Percentiles rank a stretch among this genome's conserved stretches.
These are phyloP conservation scores for Geotrypetes seraphini DNA, from an alignment of 2,797 vertebrate species.

Conservation along the genomic window DNA sequence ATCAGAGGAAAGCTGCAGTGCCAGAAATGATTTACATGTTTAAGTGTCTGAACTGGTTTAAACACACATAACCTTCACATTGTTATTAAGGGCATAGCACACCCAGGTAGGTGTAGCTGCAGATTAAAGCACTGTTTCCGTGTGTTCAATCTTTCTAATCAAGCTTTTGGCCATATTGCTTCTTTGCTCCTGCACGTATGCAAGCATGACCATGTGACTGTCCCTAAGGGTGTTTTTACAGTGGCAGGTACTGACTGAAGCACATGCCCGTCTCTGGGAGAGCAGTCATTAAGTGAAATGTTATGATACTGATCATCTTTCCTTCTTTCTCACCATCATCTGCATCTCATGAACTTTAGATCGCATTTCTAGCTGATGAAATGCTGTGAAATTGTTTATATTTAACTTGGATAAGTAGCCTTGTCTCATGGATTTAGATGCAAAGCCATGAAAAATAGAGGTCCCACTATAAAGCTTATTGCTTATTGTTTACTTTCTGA, in stretches of 20 bases:
- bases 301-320: neutral
- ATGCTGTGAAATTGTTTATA: no score
- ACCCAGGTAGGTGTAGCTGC: constrained; percentile 24
- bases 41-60: neutral
- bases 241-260: neutral
- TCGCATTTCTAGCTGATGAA: constrained; percentile 2
- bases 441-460: no score
- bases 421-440: no score
- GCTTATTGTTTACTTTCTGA: no score
- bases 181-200: constrained; percentile 18
- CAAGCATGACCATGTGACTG: constrained; percentile 4
- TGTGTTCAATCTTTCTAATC: constrained; percentile 35
- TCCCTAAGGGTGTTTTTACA: constrained; percentile 10
- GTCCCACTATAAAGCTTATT: no score
- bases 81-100: constrained; percentile 22
- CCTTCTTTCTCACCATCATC: no score
- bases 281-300: neutral
- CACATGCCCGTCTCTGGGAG: neutral
- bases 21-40: constrained; percentile 28
- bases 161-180: constrained; percentile 14
- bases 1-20: constrained; percentile 4
- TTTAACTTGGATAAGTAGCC: no score
- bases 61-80: constrained; percentile 24
- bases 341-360: neutral
- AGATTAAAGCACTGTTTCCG: constrained; percentile 34